phyloP scores from a whole-genome alignment of 2,797 vertebrate species.

The Sebastes reedi region DNA sequence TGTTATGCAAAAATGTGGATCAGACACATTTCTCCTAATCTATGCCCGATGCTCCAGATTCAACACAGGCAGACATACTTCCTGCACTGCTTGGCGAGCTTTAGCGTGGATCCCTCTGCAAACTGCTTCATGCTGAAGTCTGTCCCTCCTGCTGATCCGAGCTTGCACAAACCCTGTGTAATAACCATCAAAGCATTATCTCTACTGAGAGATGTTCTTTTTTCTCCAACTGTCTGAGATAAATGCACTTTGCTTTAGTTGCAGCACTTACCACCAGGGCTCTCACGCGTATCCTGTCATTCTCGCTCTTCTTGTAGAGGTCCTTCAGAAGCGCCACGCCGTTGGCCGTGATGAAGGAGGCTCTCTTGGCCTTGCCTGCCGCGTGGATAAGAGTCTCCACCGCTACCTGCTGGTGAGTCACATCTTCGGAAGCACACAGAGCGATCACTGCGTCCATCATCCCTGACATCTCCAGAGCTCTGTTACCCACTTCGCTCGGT shows the following conservation, averaged over 20 bases:
- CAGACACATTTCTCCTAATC: conserved; percentile 1
- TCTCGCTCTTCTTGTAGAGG: conserved; percentile 95
- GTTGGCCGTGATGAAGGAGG: conserved; percentile 95
- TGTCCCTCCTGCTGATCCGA: conserved; percentile 95
- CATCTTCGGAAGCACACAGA: conserved; percentile 89
- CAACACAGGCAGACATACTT: conserved; percentile 84
- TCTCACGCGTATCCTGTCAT: conserved; percentile 94
- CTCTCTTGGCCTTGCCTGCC: conserved; percentile 94
- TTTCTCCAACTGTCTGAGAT: background rate
- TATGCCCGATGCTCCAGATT: background rate
- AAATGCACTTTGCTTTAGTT: background rate
- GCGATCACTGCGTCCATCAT: conserved; percentile 94
- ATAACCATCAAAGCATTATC: conserved; percentile 8
- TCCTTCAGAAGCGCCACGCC: conserved; percentile 95
- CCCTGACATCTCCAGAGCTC: conserved; percentile 91
- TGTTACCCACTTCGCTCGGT: conserved; percentile 92
- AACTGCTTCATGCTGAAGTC: conserved; percentile 99
- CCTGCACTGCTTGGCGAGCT: conserved; percentile 96
- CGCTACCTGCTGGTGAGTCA: conserved; percentile 93
- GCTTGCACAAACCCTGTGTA: conserved; percentile 92
- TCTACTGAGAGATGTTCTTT: conserved; percentile 1
- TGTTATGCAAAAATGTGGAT: background rate
- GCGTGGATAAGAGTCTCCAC: conserved; percentile 97
- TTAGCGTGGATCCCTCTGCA: conserved; percentile 96
- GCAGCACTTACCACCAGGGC: conserved; percentile 91